A percentile compares a stretch with the other conserved stretches of the same genome.
These are phyloP conservation scores for Cossypha dichroa DNA, from an alignment of 2,797 vertebrate genomes.

Conservation along the genomic window DNA sequence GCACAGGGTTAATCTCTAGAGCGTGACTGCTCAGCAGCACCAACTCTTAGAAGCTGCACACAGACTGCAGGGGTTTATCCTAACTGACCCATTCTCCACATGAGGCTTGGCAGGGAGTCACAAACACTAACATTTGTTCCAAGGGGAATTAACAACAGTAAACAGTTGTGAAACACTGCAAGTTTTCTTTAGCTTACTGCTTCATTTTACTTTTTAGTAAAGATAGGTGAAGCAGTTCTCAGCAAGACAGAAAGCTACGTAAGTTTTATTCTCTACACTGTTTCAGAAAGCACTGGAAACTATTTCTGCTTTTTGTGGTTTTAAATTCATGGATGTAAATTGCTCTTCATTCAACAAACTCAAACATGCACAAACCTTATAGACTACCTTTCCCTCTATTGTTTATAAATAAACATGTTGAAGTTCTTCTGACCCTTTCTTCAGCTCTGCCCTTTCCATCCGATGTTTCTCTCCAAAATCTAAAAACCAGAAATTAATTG, in stretches of 20 bases:
- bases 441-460: neutral
- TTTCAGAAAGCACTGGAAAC: neutral
- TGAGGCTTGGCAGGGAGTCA: neutral
- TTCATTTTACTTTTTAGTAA: neutral
- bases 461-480: neutral
- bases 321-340: neutral
- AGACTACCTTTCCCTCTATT: neutral
- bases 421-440: neutral
- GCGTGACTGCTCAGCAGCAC: neutral
- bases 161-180: neutral
- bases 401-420: neutral
- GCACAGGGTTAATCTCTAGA: neutral
- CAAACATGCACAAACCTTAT: accelerated
- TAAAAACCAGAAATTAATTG: neutral
- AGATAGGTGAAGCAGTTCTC: neutral
- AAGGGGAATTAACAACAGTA: neutral
- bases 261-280: neutral
- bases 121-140: neutral
- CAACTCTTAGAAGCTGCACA: neutral
- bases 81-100: neutral
- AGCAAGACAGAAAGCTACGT: neutral
- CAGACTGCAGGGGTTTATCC: neutral
- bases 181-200: neutral
- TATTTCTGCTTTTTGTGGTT: neutral
- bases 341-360: neutral